Conservation (phyloP, 2,797 vertebrate genomes). For the Australoheros facetus region DNA sequence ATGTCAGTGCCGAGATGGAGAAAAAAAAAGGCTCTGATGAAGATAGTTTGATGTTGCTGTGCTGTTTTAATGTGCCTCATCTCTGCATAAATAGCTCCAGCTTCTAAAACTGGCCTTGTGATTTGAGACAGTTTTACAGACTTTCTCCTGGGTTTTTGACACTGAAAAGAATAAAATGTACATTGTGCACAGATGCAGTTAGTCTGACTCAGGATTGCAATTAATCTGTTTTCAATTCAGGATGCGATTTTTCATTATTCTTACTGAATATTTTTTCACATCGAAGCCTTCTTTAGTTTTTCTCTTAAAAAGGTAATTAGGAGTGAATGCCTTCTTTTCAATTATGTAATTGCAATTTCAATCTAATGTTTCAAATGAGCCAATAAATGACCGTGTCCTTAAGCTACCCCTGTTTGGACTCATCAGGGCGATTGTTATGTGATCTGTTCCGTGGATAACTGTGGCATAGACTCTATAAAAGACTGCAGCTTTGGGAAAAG, state of each 20-base stretch:
- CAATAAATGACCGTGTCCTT: conserved; percentile 43
- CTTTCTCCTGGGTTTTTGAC: conserved; percentile 23
- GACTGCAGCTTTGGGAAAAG: conserved; percentile 31
- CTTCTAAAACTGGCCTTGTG: conserved; percentile 37
- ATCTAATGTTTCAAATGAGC: conserved; percentile 36
- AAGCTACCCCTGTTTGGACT: conserved; percentile 42
- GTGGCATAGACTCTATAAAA: conserved; percentile 35
- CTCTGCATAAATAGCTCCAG: conserved; percentile 33
- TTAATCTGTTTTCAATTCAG: conserved; percentile 55
- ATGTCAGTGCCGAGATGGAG: conserved; percentile 29
- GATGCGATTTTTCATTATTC: conserved; percentile 49
- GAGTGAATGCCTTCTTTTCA: conserved; percentile 51
- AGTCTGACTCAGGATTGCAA: conserved; percentile 25
- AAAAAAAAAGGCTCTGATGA: conserved; percentile 34
- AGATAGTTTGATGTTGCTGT: conserved; percentile 52
- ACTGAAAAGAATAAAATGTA: conserved; percentile 31
- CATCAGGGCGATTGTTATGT: conserved; percentile 47
- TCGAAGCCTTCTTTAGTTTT: conserved; percentile 28
- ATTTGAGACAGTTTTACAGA: conserved; percentile 22
- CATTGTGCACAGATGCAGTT: conserved; percentile 27
- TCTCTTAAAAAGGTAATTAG: conserved; percentile 50
- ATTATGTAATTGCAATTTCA: conserved; percentile 51
- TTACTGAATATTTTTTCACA: conserved; percentile 35
- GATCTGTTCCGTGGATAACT: conserved; percentile 40
- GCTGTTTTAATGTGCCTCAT: conserved; percentile 53